These are phyloP conservation scores for Papilio xuthus DNA, from an alignment of 1,140 invertebrate species.

Conservation along the genomic window DNA sequence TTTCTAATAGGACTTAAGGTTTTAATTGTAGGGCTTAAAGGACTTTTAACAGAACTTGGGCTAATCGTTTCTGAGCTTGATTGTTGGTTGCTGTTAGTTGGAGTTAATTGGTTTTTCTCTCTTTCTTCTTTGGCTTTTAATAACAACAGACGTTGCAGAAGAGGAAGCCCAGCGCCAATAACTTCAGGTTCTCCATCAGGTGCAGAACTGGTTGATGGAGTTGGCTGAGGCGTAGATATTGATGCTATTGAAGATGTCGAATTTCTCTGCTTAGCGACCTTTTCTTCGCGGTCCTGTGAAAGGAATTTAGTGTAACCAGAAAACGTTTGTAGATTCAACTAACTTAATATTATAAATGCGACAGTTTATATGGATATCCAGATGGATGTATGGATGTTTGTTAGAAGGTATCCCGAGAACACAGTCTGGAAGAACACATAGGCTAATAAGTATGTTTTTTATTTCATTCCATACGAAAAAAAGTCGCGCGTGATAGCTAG, in stretches of 20 bases:
- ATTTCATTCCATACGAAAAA: too few species aligned
- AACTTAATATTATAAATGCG: too few species aligned
- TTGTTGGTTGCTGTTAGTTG: constrained; percentile 71
- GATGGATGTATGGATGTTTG: too few species aligned
- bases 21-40: constrained; percentile 79
- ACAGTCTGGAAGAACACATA: too few species aligned
- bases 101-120: constrained; percentile 79
- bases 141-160: constrained; percentile 89
- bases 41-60: constrained; percentile 78
- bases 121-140: constrained; percentile 91
- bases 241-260: constrained; percentile 75
- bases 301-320: too few species aligned
- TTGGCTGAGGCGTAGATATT: constrained; percentile 68
- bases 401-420: too few species aligned
- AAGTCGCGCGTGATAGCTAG: too few species aligned
- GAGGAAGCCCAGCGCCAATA: constrained; percentile 87
- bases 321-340: background rate
- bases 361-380: too few species aligned
- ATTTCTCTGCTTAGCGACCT: constrained; percentile 77
- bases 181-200: constrained; percentile 81
- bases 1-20: constrained; percentile 76
- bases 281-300: constrained; percentile 82
- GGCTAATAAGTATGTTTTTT: too few species aligned
- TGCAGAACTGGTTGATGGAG: constrained; percentile 73
- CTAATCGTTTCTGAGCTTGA: constrained; percentile 80